phyloP scores from a whole-genome alignment of 1,140 invertebrate species.

The Zaprionus nigranus region DNA sequence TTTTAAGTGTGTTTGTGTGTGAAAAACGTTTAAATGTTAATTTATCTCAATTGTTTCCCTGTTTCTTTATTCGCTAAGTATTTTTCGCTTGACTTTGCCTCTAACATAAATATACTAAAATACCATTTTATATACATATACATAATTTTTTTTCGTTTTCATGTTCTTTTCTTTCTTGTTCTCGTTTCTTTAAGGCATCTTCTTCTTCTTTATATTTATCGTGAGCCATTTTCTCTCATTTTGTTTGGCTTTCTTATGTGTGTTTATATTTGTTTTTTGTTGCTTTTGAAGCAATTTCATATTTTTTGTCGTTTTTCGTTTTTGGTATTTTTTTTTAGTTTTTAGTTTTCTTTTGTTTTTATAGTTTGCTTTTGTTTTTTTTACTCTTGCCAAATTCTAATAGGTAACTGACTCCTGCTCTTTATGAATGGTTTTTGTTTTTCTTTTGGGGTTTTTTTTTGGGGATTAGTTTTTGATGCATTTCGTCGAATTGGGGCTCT shows the following conservation, averaged over 20 bases:
- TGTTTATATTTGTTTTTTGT: conserved; percentile 52
- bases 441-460: conserved; percentile 12
- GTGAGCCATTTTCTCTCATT: conserved; percentile 47
- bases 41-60: conserved; percentile 82
- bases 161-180: conserved; percentile 15
- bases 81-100: conserved; percentile 52
- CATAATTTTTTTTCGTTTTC: conserved; percentile 50
- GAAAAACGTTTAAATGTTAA: conserved; percentile 78
- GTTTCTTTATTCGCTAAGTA: conserved; percentile 82
- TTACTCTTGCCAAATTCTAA: conserved; percentile 79
- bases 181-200: conserved; percentile 51
- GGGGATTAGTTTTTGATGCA: not conserved
- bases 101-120: conserved; percentile 82
- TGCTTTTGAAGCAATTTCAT: conserved; percentile 76
- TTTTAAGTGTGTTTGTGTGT: conserved; percentile 26
- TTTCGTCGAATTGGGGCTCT: conserved; percentile 58
- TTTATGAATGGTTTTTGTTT: conserved; percentile 33
- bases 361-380: conserved; percentile 25
- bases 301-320: conserved; percentile 40
- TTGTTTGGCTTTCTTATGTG: conserved; percentile 25
- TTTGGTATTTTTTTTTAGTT: conserved; percentile 22
- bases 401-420: conserved; percentile 85
- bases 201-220: conserved; percentile 51
- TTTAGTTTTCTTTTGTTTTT: conserved; percentile 36
- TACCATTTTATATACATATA: conserved; percentile 68